These are phyloP conservation scores for Laodelphax striatellus DNA, from an alignment of 1,140 invertebrate species.

Conservation along the genomic window DNA sequence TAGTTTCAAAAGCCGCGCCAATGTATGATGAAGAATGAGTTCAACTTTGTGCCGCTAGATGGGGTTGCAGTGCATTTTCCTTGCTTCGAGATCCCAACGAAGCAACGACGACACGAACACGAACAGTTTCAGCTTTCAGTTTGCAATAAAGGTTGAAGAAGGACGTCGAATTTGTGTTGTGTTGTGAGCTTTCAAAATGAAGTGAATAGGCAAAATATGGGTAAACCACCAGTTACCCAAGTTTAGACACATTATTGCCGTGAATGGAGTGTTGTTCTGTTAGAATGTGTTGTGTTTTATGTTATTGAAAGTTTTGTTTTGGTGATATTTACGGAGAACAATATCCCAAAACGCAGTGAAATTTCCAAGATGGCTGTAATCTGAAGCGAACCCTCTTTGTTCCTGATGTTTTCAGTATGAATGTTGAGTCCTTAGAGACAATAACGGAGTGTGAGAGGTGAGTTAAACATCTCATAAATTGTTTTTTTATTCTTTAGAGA, in stretches of 20 bases:
- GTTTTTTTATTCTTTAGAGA: too few relatives aligned
- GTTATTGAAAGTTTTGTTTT: neutral
- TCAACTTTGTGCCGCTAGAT: too few relatives aligned
- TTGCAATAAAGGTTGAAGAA: neutral
- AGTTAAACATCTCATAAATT: neutral
- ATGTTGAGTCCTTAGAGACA: neutral
- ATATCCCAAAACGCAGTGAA: neutral
- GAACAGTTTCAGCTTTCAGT: too few relatives aligned
- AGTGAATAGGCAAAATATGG: neutral
- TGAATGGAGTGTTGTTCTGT: neutral
- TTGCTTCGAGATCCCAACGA: too few relatives aligned
- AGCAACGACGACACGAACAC: too few relatives aligned
- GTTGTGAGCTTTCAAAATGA: neutral
- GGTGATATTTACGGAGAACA: neutral
- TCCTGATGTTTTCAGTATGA: slow-evolving; percentile 2
- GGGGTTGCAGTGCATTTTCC: too few relatives aligned
- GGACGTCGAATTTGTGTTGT: neutral
- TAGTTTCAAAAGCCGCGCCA: too few relatives aligned
- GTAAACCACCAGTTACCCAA: neutral
- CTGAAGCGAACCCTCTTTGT: neutral
- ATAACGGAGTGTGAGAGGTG: neutral
- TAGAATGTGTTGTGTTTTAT: neutral
- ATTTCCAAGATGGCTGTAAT: slow-evolving; percentile 1
- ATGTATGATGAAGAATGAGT: too few relatives aligned
- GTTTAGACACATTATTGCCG: neutral